Evolutionary conservation across 2,797 vertebrate genomes (phyloP), one percentile per base, ranked within the genome.

Genomic region (Sebastes hubbsi): DNA sequence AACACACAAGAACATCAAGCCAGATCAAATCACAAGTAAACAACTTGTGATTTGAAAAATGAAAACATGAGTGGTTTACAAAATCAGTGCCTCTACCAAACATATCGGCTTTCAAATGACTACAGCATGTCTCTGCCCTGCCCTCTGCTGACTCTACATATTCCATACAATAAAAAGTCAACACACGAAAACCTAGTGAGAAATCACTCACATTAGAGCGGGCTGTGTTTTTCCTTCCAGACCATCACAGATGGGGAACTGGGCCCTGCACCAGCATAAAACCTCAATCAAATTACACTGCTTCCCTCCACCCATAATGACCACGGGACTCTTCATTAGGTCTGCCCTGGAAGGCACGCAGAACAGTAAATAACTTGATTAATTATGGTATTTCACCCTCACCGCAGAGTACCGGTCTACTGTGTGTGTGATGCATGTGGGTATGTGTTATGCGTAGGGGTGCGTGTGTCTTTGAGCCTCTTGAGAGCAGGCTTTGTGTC

Each of bases 271-370:
- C 91, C 89, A 92, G 78, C 71, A 67, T 68, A 79, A 88, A 94
- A 94, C 88, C 89, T 89, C 91, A 94, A 89, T 91, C 84, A 89
- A 90, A 94, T 91, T 85, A 89, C 81, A 71, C 75, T 46, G 73
- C 76, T 66, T 77, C 62, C 78, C 87, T 87, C 83, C 90, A 77
- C 79, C 89, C 87, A 79, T 84, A 80, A 86, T 22, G 69, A 90
- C 79, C 62, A 56, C 66, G 74, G 46, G 79, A 77, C 60, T 85
- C 84, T 87, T 90, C 76, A 83, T 88, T 85, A 89, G 80, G 27
- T 46, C 75, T 52, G 58, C 60, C 75, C 70, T 89, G 84, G 46
- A 82, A 86, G 32, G 60, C 75, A 64, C 13, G 25, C 52, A 87
- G 18, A 59, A 52, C 65, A 81, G 73, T 82, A 88, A 89, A 89